These are phyloP conservation scores for Gadus macrocephalus DNA, from an alignment of 2,113 vertebrate species.

Conservation along the genomic window DNA sequence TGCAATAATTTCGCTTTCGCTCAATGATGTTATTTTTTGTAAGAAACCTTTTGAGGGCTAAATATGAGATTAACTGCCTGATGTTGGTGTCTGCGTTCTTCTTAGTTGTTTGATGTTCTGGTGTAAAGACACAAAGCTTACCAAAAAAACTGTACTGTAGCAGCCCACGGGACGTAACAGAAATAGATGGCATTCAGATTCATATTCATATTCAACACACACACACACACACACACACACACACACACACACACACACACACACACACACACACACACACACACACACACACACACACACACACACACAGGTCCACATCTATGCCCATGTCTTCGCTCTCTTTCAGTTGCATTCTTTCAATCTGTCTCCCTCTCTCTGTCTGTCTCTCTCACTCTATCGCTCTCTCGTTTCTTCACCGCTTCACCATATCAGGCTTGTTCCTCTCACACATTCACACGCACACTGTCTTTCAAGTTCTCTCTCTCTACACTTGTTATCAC, in stretches of 20 bases:
- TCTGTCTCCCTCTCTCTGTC: not conserved
- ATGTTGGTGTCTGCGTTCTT: no score
- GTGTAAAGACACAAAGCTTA: constrained; percentile 49
- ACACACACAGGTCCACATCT: constrained; percentile 2
- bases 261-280: constrained; percentile 1
- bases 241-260: not conserved
- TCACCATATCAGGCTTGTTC: not conserved
- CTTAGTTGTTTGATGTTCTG: constrained; percentile 42
- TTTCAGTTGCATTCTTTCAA: not conserved
- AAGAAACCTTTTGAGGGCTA: no score
- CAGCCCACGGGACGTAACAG: constrained; percentile 57
- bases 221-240: constrained; percentile 2
- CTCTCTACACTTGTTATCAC: constrained; percentile 50
- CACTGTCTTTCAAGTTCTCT: constrained; percentile 45
- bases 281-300: constrained; percentile 2
- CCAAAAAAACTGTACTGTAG: constrained; percentile 40
- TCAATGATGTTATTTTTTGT: no score
- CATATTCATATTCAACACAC: constrained; percentile 7
- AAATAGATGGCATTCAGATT: constrained; percentile 63
- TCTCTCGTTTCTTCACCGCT: not conserved
- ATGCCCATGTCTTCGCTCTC: not conserved
- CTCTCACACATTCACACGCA: constrained; percentile 5
- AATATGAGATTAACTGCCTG: no score
- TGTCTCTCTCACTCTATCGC: not conserved
- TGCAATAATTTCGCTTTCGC: no score